These are phyloP conservation scores for Chaetogeoica ovagalla DNA, from an alignment of 2,888 invertebrate species.

Conservation along the genomic window DNA sequence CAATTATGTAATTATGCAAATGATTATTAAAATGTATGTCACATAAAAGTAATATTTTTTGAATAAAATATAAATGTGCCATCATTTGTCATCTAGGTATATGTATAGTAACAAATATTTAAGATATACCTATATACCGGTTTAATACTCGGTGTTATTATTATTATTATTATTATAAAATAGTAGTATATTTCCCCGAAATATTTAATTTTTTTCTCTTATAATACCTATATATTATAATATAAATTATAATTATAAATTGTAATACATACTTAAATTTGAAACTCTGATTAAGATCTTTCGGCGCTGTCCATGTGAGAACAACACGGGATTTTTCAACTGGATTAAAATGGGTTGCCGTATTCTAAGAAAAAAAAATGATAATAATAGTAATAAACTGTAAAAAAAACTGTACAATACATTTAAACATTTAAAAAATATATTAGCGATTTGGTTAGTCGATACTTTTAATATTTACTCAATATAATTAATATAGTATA, in stretches of 20 bases:
- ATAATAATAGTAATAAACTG: too few relatives aligned
- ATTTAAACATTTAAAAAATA: too few relatives aligned
- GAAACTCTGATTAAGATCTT: constrained; percentile 66
- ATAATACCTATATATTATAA: background rate
- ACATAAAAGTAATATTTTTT: background rate
- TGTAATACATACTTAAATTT: constrained; percentile 66
- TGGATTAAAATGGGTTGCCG: constrained; percentile 72
- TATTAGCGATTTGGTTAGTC: too few relatives aligned
- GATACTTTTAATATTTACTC: too few relatives aligned
- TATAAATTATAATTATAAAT: background rate
- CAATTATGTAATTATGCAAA: background rate
- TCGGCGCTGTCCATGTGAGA: constrained; percentile 71
- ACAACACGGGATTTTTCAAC: constrained; percentile 63
- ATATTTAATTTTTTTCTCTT: background rate
- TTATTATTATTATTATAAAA: too few relatives aligned
- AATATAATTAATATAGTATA: too few relatives aligned
- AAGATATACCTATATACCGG: background rate
- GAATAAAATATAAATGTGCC: too few relatives aligned
- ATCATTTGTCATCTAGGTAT: background rate
- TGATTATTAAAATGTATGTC: constrained; percentile 32
- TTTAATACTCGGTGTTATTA: background rate
- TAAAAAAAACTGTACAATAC: too few relatives aligned
- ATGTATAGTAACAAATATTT: background rate
- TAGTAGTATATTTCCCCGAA: too few relatives aligned
- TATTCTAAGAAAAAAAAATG: constrained; percentile 62